Conservation (phyloP, 2,797 vertebrate genomes). For the Psittacula echo region DNA sequence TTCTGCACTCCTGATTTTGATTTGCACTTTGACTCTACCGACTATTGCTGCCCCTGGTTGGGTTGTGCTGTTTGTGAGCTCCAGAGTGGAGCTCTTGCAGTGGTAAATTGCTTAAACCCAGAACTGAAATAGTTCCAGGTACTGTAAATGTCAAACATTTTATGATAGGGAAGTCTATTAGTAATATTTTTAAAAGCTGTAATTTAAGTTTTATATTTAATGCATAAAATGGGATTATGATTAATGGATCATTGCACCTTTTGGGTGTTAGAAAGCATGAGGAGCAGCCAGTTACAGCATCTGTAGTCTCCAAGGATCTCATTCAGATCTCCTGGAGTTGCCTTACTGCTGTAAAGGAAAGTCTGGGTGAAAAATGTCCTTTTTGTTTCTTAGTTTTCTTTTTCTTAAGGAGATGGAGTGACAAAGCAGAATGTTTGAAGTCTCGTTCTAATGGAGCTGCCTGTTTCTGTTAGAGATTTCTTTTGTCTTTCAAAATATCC, state of each 20-base stretch:
- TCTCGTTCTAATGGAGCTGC: constrained; percentile 37
- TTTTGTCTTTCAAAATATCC: constrained; percentile 43
- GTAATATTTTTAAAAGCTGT: constrained; percentile 79
- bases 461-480: background rate
- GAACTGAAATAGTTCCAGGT: constrained; percentile 74
- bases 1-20: constrained; percentile 68
- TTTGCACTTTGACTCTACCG: constrained; percentile 76
- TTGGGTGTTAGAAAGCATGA: constrained; percentile 42
- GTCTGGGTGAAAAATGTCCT: background rate
- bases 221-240: constrained; percentile 63
- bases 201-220: constrained; percentile 82
- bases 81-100: constrained; percentile 64
- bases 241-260: constrained; percentile 55
- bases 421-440: constrained; percentile 49
- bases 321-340: constrained; percentile 43
- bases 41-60: constrained; percentile 66
- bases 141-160: constrained; percentile 78
- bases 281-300: constrained; percentile 46
- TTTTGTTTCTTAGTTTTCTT: background rate
- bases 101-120: constrained; percentile 69
- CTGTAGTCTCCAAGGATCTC: constrained; percentile 44
- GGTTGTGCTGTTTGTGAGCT: constrained; percentile 66
- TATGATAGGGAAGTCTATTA: constrained; percentile 78
- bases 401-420: background rate
- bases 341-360: constrained; percentile 59